Conservation (phyloP, 2,113 vertebrate genomes). For the Reinhardtius hippoglossoides region DNA sequence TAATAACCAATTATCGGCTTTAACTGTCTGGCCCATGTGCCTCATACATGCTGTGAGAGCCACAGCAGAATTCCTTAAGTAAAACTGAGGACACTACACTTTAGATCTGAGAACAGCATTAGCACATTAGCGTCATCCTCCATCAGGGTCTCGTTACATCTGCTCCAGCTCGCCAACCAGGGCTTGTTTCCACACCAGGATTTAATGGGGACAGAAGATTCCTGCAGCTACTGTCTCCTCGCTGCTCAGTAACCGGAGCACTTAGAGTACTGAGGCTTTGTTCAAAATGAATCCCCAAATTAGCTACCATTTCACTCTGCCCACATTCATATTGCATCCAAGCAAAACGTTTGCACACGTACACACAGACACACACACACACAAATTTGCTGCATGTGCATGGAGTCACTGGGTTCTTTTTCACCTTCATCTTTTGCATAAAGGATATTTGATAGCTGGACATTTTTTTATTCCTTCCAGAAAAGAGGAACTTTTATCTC, state of each 20-base stretch:
- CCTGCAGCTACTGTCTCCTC: slow-evolving; percentile 23
- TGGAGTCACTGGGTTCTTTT: slow-evolving; percentile 41
- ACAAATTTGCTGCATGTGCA: background rate
- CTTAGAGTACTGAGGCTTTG: slow-evolving; percentile 35
- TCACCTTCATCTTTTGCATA: slow-evolving; percentile 15
- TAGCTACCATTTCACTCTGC: slow-evolving; percentile 30
- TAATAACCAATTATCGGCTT: slow-evolving; percentile 29
- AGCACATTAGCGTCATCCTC: slow-evolving; percentile 69
- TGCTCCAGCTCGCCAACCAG: slow-evolving; percentile 29
- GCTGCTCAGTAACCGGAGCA: slow-evolving; percentile 37
- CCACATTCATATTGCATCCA: slow-evolving; percentile 27
- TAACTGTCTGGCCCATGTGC: background rate
- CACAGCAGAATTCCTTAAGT: slow-evolving; percentile 19
- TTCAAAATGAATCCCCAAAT: slow-evolving; percentile 55
- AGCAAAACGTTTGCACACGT: slow-evolving; percentile 5
- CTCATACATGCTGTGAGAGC: slow-evolving; percentile 17
- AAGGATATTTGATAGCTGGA: slow-evolving; percentile 41
- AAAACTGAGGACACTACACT: slow-evolving; percentile 36
- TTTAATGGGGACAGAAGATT: slow-evolving; percentile 36
- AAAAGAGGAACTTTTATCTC: slow-evolving; percentile 55
- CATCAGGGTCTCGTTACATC: slow-evolving; percentile 64
- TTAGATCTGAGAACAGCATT: slow-evolving; percentile 47
- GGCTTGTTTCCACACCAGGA: slow-evolving; percentile 33
- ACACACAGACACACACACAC: background rate
- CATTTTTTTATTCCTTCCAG: slow-evolving; percentile 36